phyloP scores from a whole-genome alignment of 2,888 invertebrate species.

The Drosophila cyrtoloma region DNA sequence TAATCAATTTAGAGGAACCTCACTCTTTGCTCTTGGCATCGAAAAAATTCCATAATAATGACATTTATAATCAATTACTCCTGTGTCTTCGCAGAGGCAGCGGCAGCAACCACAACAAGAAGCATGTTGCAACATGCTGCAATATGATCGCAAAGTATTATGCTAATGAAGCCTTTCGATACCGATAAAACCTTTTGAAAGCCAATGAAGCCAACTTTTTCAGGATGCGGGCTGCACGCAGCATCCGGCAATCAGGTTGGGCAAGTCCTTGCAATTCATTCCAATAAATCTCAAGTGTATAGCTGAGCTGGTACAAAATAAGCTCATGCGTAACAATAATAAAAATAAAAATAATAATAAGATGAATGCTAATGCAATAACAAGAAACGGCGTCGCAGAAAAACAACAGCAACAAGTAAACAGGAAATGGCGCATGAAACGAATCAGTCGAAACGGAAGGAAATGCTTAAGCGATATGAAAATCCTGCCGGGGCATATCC shows the following conservation, averaged over 20 bases:
- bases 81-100: not conserved
- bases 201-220: not conserved
- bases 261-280: not conserved
- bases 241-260: not conserved
- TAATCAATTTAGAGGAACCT: not conserved
- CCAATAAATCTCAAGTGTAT: not conserved
- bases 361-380: conserved; percentile 32
- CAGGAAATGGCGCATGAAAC: conserved; percentile 63
- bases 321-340: conserved; percentile 18
- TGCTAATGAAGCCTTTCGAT: conserved; percentile 32
- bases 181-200: conserved; percentile 2
- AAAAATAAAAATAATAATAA: conserved; percentile 17
- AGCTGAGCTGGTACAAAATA: not conserved
- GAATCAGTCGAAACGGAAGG: conserved; percentile 70
- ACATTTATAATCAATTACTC: not conserved
- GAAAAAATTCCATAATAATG: not conserved
- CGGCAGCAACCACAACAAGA: not conserved
- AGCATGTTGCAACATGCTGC: conserved; percentile 18
- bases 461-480: conserved; percentile 71
- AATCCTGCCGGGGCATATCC: conserved; percentile 51
- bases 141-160: conserved; percentile 20
- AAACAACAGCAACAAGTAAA: conserved; percentile 33
- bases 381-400: conserved; percentile 17
- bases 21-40: not conserved
- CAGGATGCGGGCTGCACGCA: not conserved